Percentiles rank a stretch among this genome's conserved stretches.
phyloP scores from a whole-genome alignment of 2,797 vertebrate genomes.

The Dermochelys coriacea region DNA sequence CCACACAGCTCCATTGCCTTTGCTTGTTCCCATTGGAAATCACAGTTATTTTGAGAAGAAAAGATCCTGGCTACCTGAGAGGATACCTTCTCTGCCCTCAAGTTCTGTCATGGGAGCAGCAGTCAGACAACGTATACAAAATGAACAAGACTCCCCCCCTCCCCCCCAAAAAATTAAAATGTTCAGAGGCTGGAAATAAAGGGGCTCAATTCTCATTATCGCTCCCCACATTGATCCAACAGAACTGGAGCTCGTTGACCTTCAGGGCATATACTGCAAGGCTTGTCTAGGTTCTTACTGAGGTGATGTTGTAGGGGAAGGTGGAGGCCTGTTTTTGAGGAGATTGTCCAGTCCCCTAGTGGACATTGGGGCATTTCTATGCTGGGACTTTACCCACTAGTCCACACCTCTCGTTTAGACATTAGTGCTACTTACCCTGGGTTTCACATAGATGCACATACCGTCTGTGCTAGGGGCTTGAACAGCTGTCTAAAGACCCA shows the following conservation, averaged over 20 bases:
- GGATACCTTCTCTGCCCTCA: background rate
- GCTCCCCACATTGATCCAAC: background rate
- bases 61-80: background rate
- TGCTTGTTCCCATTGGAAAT: background rate
- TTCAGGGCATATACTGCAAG: background rate
- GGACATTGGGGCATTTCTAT: rapidly evolving
- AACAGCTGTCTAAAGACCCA: background rate
- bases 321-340: background rate
- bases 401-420: background rate
- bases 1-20: background rate
- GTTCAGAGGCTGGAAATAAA: background rate
- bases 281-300: background rate
- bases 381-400: rapidly evolving
- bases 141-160: background rate
- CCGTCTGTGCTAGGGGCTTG: background rate
- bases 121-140: background rate
- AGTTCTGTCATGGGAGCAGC: background rate
- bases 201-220: background rate
- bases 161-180: background rate
- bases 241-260: background rate
- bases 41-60: background rate
- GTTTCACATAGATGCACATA: background rate
- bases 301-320: background rate
- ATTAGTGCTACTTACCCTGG: rapidly evolving
- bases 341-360: rapidly evolving